phyloP scores from a whole-genome alignment of 2,888 invertebrate genomes.

The Drosophila planitibia region DNA sequence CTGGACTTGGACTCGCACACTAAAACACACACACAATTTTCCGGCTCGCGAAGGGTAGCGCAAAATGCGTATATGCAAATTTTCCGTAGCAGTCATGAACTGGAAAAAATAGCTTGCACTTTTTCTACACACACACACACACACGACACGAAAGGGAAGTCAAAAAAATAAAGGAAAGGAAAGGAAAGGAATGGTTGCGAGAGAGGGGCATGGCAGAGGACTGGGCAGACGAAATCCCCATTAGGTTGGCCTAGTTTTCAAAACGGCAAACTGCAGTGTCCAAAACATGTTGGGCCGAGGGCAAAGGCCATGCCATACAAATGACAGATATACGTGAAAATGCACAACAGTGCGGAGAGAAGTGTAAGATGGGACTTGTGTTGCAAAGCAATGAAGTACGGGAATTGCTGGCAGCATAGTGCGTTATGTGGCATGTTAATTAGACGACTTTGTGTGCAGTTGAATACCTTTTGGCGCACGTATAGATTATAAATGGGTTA shows the following conservation, averaged over 20 bases:
- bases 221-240: neutral
- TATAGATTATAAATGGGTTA: neutral
- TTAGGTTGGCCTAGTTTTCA: constrained; percentile 40
- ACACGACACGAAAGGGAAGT: constrained; percentile 4
- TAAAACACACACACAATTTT: constrained; percentile 62
- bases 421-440: constrained; percentile 62
- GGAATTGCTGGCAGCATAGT: constrained; percentile 26
- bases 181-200: neutral
- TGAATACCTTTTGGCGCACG: constrained; percentile 38
- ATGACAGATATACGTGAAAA: constrained; percentile 38
- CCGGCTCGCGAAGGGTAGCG: constrained; percentile 26
- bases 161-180: constrained; percentile 15
- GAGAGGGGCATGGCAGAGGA: neutral
- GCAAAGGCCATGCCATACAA: constrained; percentile 43
- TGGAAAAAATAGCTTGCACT: constrained; percentile 33
- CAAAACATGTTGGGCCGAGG: constrained; percentile 41
- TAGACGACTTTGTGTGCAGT: constrained; percentile 62
- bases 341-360: neutral
- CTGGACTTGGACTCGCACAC: constrained; percentile 62
- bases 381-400: constrained; percentile 7
- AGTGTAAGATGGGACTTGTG: neutral
- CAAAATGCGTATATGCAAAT: constrained; percentile 77
- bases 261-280: constrained; percentile 35
- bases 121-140: constrained; percentile 9
- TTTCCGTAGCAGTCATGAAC: constrained; percentile 40